phyloP scores from a whole-genome alignment of 1,140 invertebrate genomes.

The Lysiphlebus fabarum region DNA sequence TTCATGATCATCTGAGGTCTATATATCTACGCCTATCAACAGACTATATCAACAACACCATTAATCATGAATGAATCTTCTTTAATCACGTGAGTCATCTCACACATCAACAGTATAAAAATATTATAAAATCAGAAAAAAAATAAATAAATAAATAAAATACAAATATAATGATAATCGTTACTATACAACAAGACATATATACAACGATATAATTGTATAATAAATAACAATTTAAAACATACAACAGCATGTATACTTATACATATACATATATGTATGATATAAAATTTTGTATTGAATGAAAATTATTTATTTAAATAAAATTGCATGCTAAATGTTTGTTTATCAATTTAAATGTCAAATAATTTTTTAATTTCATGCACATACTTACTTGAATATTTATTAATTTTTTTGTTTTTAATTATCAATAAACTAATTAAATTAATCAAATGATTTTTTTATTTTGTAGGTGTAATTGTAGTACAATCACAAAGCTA shows the following conservation, averaged over 20 bases:
- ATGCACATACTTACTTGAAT: neutral
- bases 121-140: neutral
- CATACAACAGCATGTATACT: too few species aligned
- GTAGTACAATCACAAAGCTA: conserved; percentile 50
- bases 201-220: too few species aligned
- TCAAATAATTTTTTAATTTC: too few species aligned
- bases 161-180: too few species aligned
- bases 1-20: conserved; percentile 56
- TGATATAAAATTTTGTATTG: too few species aligned
- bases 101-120: conserved; percentile 32
- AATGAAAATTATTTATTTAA: neutral
- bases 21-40: conserved; percentile 49
- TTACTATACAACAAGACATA: too few species aligned
- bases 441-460: neutral
- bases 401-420: neutral
- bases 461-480: conserved; percentile 49
- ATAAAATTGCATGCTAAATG: neutral
- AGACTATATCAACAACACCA: conserved; percentile 41
- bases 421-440: neutral
- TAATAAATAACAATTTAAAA: too few species aligned
- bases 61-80: conserved; percentile 46
- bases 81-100: conserved; percentile 54
- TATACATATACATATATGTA: too few species aligned
- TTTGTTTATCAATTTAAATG: too few species aligned
- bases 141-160: neutral